These are phyloP conservation scores for Sciurus carolinensis DNA, from an alignment of 2,797 vertebrate species.

Conservation along the genomic window DNA sequence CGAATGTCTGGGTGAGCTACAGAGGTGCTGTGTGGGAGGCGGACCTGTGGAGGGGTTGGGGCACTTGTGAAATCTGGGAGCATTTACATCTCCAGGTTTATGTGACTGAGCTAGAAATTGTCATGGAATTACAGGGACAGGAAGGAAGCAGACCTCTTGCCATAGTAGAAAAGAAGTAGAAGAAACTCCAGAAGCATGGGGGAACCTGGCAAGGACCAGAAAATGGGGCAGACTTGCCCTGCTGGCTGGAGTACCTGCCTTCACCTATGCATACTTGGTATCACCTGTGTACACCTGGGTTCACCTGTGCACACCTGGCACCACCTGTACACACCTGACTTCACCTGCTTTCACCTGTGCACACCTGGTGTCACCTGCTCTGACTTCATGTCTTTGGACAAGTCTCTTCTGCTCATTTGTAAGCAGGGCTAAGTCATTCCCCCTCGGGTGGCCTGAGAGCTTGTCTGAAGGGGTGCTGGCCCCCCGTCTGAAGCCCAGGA, in stretches of 20 bases:
- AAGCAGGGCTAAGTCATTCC: background rate
- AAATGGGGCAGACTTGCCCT: background rate
- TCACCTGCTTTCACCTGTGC: background rate
- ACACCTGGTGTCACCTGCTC: background rate
- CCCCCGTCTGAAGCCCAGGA: too few relatives aligned
- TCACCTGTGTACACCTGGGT: background rate
- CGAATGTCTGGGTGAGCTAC: background rate
- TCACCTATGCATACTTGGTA: background rate
- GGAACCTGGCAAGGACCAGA: background rate
- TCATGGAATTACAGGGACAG: fast-evolving
- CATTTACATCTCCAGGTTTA: fast-evolving
- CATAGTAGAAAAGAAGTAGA: background rate
- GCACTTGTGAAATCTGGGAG: background rate
- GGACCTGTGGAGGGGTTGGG: fast-evolving
- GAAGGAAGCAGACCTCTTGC: background rate
- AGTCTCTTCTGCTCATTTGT: background rate
- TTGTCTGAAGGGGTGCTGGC: background rate
- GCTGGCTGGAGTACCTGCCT: background rate
- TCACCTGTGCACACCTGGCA: background rate
- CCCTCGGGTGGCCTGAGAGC: background rate
- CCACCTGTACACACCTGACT: background rate
- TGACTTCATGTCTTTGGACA: background rate
- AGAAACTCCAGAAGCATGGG: fast-evolving
- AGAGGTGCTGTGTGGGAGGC: fast-evolving
- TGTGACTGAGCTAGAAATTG: background rate